phyloP scores from a whole-genome alignment of 1,140 invertebrate genomes.

The Chironomus striatipennis region DNA sequence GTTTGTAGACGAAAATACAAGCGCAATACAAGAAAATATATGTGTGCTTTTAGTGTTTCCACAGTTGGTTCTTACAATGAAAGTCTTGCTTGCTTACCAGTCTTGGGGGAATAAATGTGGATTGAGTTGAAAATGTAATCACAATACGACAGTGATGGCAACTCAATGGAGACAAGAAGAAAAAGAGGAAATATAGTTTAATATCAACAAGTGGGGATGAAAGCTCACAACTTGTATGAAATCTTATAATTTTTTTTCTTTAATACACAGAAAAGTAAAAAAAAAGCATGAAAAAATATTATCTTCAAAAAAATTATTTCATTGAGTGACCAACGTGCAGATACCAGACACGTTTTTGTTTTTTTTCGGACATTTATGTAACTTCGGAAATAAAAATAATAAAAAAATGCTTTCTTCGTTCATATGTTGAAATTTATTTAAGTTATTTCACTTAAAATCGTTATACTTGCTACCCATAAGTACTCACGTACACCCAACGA shows the following conservation, averaged over 20 bases:
- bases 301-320: constrained; percentile 2
- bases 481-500: constrained; percentile 1
- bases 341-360: background rate
- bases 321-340: background rate
- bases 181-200: background rate
- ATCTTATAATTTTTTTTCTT: too few relatives aligned
- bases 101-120: too few relatives aligned
- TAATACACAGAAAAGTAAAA: background rate
- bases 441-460: background rate
- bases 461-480: background rate
- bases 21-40: background rate
- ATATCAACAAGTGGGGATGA: constrained; percentile 7
- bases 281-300: background rate
- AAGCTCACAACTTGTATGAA: background rate
- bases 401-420: background rate
- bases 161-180: background rate
- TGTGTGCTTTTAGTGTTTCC: constrained; percentile 13
- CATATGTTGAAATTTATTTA: background rate
- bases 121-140: too few relatives aligned
- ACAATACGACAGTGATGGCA: background rate
- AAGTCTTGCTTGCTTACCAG: background rate
- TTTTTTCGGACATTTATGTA: constrained; percentile 5
- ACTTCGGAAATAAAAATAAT: background rate
- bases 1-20: constrained; percentile 17
- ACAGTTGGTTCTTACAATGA: background rate